Conservation (phyloP, 2,888 invertebrate species). For the Brachypalpus laphriformis region DNA sequence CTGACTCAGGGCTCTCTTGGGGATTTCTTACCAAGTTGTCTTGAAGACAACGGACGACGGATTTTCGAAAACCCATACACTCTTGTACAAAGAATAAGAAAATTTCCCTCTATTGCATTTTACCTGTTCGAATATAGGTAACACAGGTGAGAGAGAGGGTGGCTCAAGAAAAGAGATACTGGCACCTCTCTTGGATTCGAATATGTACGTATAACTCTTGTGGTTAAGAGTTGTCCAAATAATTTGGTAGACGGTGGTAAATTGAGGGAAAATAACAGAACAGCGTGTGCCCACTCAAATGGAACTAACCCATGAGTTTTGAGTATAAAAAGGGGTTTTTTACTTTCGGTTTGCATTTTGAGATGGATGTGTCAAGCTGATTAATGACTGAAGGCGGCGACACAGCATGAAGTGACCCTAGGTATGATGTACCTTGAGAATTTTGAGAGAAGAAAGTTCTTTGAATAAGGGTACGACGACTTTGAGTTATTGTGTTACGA, state of each 20-base stretch:
- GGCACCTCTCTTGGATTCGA: constrained; percentile 28
- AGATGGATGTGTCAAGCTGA: constrained; percentile 57
- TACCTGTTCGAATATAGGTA: constrained; percentile 56
- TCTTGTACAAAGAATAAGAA: not conserved
- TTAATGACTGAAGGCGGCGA: constrained; percentile 55
- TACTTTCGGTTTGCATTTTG: constrained; percentile 46
- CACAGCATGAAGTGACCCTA: constrained; percentile 35
- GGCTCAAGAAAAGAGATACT: not conserved
- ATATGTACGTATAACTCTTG: not conserved
- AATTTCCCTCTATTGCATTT: constrained; percentile 46
- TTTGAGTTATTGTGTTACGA: no score
- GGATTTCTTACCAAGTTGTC: constrained; percentile 31
- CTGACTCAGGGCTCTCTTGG: constrained; percentile 64
- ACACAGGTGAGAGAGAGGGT: constrained; percentile 51
- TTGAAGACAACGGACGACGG: constrained; percentile 58
- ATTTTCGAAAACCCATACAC: constrained; percentile 43
- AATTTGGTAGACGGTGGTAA: constrained; percentile 5
- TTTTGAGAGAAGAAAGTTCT: constrained; percentile 6
- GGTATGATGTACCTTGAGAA: not conserved
- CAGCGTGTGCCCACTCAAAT: constrained; percentile 66
- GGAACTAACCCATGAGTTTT: constrained; percentile 48
- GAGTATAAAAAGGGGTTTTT: constrained; percentile 28
- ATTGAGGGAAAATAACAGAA: constrained; percentile 20
- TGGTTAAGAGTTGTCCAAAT: constrained; percentile 21
- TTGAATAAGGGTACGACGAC: not conserved